Percentiles rank a stretch among this genome's conserved stretches.
Conservation (phyloP, 2,113 vertebrate species). For the Motacilla tschutschensis region DNA sequence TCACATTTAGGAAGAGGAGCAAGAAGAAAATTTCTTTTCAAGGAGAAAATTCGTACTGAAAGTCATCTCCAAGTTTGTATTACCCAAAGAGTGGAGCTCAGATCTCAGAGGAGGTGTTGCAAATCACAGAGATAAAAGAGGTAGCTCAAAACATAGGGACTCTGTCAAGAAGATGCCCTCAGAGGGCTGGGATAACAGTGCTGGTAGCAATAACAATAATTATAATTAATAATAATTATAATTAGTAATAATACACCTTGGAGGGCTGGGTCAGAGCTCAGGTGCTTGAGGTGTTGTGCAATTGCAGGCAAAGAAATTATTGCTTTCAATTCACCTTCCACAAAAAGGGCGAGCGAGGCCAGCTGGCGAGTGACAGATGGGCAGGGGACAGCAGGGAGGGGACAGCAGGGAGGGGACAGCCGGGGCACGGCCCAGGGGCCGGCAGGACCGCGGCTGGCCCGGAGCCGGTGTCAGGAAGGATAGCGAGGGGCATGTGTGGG, state of each 20-base stretch:
- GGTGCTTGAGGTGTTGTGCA: background rate
- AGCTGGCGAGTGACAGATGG: background rate
- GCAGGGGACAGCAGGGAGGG: background rate
- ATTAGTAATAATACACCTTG: background rate
- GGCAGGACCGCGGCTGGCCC: background rate
- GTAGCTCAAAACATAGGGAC: background rate
- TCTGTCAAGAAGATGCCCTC: background rate
- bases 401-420: background rate
- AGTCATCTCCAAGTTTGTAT: background rate
- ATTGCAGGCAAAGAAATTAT: background rate
- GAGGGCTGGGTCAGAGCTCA: background rate
- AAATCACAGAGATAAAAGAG: background rate
- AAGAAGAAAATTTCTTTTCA: background rate
- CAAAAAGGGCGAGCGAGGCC: background rate
- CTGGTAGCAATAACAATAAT: background rate
- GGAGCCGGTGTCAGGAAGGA: background rate
- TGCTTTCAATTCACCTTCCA: background rate
- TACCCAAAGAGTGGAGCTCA: background rate
- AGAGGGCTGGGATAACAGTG: background rate
- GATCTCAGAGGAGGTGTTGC: background rate
- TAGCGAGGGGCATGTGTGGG: background rate
- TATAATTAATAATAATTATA: background rate
- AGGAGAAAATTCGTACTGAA: background rate
- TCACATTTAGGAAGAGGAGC: background rate
- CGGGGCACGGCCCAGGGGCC: fast-evolving